Conservation (phyloP, 2,888 invertebrate genomes). For the Standfussiana lucernea region DNA sequence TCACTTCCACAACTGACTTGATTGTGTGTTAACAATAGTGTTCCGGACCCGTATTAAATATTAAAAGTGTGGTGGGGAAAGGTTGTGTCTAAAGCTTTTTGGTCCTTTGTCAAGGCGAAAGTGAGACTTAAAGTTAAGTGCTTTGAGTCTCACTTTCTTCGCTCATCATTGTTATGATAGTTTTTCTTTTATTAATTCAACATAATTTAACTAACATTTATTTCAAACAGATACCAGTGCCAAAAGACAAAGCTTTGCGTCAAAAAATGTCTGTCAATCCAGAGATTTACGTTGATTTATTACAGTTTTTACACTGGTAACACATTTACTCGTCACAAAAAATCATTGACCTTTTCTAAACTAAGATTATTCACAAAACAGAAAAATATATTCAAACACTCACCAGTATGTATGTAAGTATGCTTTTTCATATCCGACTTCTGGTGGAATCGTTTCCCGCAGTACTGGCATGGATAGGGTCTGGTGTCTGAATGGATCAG, state of each 20-base stretch:
- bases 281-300: not conserved
- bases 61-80: slow-evolving; percentile 44
- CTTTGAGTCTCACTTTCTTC: not conserved
- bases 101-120: slow-evolving; percentile 34
- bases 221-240: not conserved
- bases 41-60: slow-evolving; percentile 57
- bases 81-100: slow-evolving; percentile 34
- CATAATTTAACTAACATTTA: not conserved
- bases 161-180: not conserved
- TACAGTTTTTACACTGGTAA: not conserved
- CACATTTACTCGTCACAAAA: not conserved
- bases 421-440: slow-evolving; percentile 99
- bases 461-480: slow-evolving; percentile 99
- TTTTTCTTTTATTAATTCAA: not conserved
- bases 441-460: slow-evolving; percentile 99
- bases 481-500: slow-evolving; percentile 99
- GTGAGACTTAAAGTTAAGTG: slow-evolving; percentile 28
- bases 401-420: slow-evolving; percentile 98
- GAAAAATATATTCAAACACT: slow-evolving; percentile 79
- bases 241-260: not conserved
- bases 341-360: not conserved
- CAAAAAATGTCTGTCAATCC: not conserved
- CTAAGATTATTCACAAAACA: not conserved
- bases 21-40: slow-evolving; percentile 67
- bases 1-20: slow-evolving; percentile 63